Evolutionary conservation across 2,113 vertebrate species (phyloP), one percentile per base, ranked within the genome.

Genomic region (Hydropotes inermis): DNA sequence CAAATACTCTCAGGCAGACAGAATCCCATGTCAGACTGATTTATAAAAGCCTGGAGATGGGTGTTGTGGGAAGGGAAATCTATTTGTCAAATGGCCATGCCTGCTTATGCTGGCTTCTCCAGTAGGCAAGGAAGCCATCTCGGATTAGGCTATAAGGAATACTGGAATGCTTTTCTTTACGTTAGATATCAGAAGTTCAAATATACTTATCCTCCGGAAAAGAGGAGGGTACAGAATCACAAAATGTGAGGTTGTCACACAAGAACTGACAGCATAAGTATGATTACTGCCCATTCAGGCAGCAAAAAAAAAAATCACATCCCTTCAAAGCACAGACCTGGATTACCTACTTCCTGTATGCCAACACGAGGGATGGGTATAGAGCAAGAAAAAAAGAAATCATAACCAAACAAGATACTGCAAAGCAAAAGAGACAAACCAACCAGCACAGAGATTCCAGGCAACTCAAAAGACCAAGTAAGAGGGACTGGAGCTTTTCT

Each of bases 41-140:
- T 97, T 92, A 81, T 88, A 89, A 97, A 98, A 97, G 47, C 95
- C 92, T 45, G 7, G 25, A 88, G 93, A 94, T 91, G 90, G 67
- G 54, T 39, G 88, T 39, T 55, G 45, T 25, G 21, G 33, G 7
- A 74, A 52, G 3, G 13, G 67, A 93, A 97, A 88, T 23, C 85
- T 82, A 50, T 91, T 95, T 95, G 93, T 94, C 90, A 94, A 78
- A 55, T 5, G 84, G 54, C 87, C 83, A 61, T 21, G 30, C 74
- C 21, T 60, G 36, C 79, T 96, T 64, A 52, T 0, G 0, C 58
- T 11, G 43, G 50, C 81, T 95, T 96, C 17, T 96, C 43, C 9
- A 23, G 64, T n/a, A 33, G 81, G 30, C 27, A 45, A 52, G 43
- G 67, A 60, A 64, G 33, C 45, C 11, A 4, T 16, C 30, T 10